Conservation (phyloP, 2,797 vertebrate species). For the Parambassis ranga region DNA sequence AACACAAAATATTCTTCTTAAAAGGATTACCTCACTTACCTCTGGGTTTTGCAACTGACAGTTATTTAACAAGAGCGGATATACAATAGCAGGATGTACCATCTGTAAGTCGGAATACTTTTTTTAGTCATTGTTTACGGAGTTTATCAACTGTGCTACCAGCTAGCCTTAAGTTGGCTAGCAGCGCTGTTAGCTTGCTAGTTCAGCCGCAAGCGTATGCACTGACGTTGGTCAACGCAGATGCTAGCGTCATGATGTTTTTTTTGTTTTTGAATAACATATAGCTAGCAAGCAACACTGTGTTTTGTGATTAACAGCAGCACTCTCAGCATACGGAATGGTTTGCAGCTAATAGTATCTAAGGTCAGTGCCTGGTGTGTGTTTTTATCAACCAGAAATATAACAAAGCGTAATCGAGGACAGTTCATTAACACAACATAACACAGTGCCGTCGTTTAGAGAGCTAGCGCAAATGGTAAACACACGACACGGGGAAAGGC, state of each 20-base stretch:
- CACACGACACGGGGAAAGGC: slow-evolving; percentile 38
- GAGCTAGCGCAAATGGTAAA: slow-evolving; percentile 59
- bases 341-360: neutral
- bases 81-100: neutral
- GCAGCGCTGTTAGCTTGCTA: slow-evolving; percentile 59
- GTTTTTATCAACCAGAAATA: neutral
- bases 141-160: slow-evolving; percentile 64
- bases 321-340: neutral
- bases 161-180: slow-evolving; percentile 56
- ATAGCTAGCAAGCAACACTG: slow-evolving; percentile 19
- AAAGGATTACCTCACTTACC: slow-evolving; percentile 4
- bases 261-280: slow-evolving; percentile 46
- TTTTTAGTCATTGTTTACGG: slow-evolving; percentile 43
- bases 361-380: slow-evolving; percentile 18
- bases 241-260: slow-evolving; percentile 58
- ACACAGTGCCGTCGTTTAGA: slow-evolving; percentile 5
- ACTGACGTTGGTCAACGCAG: slow-evolving; percentile 62
- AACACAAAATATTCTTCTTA: slow-evolving; percentile 37
- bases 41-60: neutral
- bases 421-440: slow-evolving; percentile 12
- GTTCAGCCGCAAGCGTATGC: slow-evolving; percentile 52
- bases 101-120: slow-evolving; percentile 55
- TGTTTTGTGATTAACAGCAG: neutral
- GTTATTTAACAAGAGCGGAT: neutral
- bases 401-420: slow-evolving; percentile 19